Percentiles rank a stretch among this genome's conserved stretches.
phyloP scores from a whole-genome alignment of 2,113 vertebrate species.

The Hippocampus guttulatus region DNA sequence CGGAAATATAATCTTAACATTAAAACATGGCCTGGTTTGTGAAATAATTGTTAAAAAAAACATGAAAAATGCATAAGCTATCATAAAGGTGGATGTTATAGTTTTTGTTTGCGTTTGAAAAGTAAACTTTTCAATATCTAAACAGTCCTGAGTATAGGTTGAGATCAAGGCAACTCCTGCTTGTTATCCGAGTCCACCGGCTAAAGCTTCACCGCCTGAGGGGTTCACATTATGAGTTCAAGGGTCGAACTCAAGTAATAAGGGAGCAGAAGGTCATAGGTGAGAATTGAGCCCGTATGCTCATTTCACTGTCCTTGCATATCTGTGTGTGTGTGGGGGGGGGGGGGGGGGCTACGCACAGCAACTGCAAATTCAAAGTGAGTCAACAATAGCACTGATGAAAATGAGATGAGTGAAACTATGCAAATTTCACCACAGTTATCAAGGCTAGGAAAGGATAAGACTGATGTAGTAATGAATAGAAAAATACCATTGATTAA shows the following conservation, averaged over 20 bases:
- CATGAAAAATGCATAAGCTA: neutral
- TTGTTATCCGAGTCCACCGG: constrained; percentile 49
- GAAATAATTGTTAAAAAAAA: neutral
- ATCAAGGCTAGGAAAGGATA: constrained; percentile 17
- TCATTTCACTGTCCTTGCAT: constrained; percentile 8
- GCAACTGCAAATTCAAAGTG: neutral
- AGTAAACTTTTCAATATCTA: neutral
- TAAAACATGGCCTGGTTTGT: neutral
- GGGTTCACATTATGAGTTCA: constrained; percentile 26
- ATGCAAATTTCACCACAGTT: neutral
- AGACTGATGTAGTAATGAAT: constrained; percentile 13
- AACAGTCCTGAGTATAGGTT: constrained; percentile 2
- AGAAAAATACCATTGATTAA: constrained; percentile 25
- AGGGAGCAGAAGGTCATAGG: constrained; percentile 37
- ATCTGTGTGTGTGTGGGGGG: neutral
- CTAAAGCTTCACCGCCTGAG: constrained; percentile 9
- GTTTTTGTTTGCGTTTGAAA: neutral
- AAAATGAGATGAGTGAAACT: constrained; percentile 19
- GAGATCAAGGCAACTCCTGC: constrained; percentile 43
- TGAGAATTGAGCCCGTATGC: constrained; percentile 16
- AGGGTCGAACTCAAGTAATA: constrained; percentile 40
- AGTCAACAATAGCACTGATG: constrained; percentile 19
- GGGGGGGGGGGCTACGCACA: neutral
- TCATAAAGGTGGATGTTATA: neutral
- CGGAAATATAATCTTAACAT: neutral